These are phyloP conservation scores for Brachionus paranguensis DNA, from an alignment of 1,140 invertebrate species.

Conservation along the genomic window DNA sequence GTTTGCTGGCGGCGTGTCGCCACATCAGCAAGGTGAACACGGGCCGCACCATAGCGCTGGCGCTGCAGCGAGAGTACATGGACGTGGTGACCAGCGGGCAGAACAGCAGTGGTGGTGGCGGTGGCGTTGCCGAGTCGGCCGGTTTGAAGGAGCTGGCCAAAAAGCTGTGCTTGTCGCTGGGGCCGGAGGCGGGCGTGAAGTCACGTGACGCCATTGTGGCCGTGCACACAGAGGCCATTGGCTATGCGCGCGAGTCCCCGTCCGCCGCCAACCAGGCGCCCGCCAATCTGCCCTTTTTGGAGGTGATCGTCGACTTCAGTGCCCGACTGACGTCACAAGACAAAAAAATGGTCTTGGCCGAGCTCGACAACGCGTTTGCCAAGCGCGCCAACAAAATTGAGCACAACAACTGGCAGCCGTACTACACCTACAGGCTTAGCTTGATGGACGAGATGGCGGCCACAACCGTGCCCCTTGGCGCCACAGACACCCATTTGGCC, in stretches of 20 bases:
- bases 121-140: constrained; percentile 41
- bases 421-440: constrained; percentile 37
- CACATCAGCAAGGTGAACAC: constrained; percentile 96
- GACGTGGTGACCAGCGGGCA: not conserved
- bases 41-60: constrained; percentile 84
- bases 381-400: constrained; percentile 21
- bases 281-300: constrained; percentile 80
- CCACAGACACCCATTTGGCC: not conserved
- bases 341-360: constrained; percentile 79
- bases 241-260: not conserved
- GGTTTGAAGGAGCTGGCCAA: constrained; percentile 76
- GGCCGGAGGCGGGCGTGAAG: constrained; percentile 82
- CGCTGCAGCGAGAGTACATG: constrained; percentile 63
- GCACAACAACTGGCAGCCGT: constrained; percentile 29
- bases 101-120: constrained; percentile 65
- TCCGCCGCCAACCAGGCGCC: constrained; percentile 49
- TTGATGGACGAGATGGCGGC: constrained; percentile 30
- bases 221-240: constrained; percentile 64
- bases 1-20: constrained; percentile 85
- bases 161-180: constrained; percentile 91
- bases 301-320: constrained; percentile 89
- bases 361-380: constrained; percentile 69
- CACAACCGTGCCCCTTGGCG: not conserved
- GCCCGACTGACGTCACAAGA: constrained; percentile 92
- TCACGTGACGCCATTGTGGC: constrained; percentile 94